Conservation (phyloP, 2,797 vertebrate genomes). For the Syngnathus acus region DNA sequence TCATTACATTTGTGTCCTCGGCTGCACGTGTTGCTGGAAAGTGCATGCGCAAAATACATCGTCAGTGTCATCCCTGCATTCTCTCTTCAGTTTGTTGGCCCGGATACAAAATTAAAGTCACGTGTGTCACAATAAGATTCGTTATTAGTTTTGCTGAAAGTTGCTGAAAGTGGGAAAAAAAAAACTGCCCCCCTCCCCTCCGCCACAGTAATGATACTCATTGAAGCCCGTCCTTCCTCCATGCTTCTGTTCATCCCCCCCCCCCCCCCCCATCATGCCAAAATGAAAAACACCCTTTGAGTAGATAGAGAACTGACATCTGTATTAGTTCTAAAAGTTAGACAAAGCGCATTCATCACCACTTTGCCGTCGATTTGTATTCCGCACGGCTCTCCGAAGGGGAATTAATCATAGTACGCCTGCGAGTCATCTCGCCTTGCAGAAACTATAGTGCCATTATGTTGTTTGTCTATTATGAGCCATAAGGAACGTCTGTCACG, state of each 20-base stretch:
- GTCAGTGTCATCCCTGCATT: not conserved
- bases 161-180: not conserved
- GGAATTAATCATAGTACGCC: constrained; percentile 54
- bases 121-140: not conserved
- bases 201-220: not conserved
- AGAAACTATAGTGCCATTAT: constrained; percentile 60
- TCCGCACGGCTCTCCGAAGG: constrained; percentile 40
- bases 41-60: not conserved
- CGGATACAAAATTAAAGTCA: not conserved
- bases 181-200: not conserved
- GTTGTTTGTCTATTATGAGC: constrained; percentile 58
- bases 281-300: not conserved
- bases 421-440: constrained; percentile 50
- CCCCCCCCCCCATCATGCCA: constrained; percentile 4
- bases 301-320: constrained; percentile 6
- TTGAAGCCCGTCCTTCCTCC: not conserved
- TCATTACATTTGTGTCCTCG: not conserved
- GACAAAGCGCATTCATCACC: constrained; percentile 43
- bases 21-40: not conserved
- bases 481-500: constrained; percentile 43
- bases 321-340: constrained; percentile 30
- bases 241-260: not conserved
- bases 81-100: no score
- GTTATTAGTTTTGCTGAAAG: not conserved
- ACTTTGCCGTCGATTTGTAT: constrained; percentile 45